A percentile compares a stretch with the other conserved stretches of the same genome.
phyloP scores from a whole-genome alignment of 2,113 vertebrate genomes.

The Lontra canadensis region DNA sequence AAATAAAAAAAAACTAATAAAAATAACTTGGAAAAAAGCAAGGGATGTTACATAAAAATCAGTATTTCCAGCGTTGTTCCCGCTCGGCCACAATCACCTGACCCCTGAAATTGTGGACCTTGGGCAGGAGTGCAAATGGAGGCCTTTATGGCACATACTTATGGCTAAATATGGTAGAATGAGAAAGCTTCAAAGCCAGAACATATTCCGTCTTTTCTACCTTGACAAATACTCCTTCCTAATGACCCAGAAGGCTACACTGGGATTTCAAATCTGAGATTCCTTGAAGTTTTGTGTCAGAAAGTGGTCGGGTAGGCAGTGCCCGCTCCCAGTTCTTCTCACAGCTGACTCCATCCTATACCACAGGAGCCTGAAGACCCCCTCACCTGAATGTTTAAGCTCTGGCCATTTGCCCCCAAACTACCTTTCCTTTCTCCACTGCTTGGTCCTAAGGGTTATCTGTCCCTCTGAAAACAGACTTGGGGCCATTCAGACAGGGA shows the following conservation, averaged over 20 bases:
- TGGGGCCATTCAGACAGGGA: too few relatives aligned
- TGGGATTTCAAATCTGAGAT: neutral
- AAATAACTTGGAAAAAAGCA: neutral
- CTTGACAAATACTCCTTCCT: neutral
- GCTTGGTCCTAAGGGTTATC: neutral
- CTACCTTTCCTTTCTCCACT: neutral
- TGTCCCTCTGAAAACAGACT: neutral
- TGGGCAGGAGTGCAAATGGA: neutral
- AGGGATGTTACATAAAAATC: neutral
- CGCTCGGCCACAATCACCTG: neutral
- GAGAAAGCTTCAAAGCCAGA: neutral
- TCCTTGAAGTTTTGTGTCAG: neutral
- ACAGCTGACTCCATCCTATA: neutral
- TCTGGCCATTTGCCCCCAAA: neutral
- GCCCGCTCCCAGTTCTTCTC: neutral
- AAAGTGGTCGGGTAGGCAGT: rapidly evolving
- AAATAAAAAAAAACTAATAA: neutral
- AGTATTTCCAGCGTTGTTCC: neutral
- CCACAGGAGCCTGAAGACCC: neutral
- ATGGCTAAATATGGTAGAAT: neutral
- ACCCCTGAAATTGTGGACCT: neutral
- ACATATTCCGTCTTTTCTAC: rapidly evolving
- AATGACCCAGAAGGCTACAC: neutral
- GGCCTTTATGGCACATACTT: rapidly evolving
- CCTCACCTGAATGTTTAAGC: neutral